Conservation (phyloP, 1,140 invertebrate genomes). For the Mizuhopecten yessoensis region DNA sequence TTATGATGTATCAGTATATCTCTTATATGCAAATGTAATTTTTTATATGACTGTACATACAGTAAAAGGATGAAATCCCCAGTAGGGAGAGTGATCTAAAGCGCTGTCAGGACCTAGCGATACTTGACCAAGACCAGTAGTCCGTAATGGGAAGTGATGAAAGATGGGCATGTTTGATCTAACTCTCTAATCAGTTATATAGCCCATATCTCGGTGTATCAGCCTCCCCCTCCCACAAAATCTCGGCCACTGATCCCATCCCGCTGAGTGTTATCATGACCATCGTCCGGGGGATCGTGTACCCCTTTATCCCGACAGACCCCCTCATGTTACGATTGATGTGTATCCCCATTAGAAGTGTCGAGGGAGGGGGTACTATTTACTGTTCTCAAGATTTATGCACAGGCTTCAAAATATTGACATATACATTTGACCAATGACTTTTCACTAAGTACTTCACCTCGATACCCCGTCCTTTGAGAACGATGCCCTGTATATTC, state of each 20-base stretch:
- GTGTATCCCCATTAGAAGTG: not conserved
- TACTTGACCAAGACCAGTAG: not conserved
- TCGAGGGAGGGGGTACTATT: not conserved
- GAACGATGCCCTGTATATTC: not conserved
- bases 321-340: not conserved
- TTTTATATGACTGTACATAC: too few species aligned
- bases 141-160: not conserved
- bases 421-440: not conserved
- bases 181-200: not conserved
- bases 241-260: conserved; percentile 18
- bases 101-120: not conserved
- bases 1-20: too few species aligned
- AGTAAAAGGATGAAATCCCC: too few species aligned
- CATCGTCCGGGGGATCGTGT: not conserved
- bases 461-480: not conserved
- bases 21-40: too few species aligned
- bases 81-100: not conserved
- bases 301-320: not conserved
- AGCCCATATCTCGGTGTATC: not conserved
- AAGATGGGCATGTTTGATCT: not conserved
- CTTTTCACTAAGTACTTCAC: not conserved
- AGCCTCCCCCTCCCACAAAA: not conserved
- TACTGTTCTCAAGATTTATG: not conserved
- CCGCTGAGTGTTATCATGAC: not conserved
- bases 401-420: not conserved